Conservation (phyloP, 92 coral and sea anemone genomes). For the Parazoanthus darwini region DNA sequence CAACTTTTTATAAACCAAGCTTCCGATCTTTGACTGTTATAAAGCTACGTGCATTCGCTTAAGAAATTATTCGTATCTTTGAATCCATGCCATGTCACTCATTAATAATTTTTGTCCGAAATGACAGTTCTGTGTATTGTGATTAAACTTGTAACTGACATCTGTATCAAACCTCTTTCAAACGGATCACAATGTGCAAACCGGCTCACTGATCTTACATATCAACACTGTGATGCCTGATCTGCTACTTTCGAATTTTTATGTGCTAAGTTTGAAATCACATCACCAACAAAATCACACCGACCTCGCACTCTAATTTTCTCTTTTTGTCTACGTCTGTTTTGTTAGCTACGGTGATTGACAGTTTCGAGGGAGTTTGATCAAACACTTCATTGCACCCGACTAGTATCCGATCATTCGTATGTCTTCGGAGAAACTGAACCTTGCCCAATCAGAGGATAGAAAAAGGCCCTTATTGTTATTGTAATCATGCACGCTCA, state of each 20-base stretch:
- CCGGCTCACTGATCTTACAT: constrained; percentile 5
- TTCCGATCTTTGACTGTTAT: background rate
- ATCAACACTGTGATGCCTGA: background rate
- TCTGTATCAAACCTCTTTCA: constrained; percentile 3
- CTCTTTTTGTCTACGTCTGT: constrained; percentile 8
- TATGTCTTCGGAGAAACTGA: no score
- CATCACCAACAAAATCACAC: constrained; percentile 8
- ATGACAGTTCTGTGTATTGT: constrained; percentile 1
- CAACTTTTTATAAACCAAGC: constrained; percentile 2
- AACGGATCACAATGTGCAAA: constrained; percentile 4
- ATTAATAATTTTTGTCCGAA: background rate
- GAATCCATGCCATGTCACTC: constrained; percentile 11
- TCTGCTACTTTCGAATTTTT: background rate
- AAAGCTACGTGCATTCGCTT: background rate
- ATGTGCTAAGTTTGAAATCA: constrained; percentile 1
- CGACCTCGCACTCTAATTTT: constrained; percentile 8
- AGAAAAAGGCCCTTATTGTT: no score
- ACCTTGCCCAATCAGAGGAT: no score
- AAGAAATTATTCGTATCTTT: background rate
- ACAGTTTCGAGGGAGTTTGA: background rate
- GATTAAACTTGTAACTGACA: constrained; percentile 6
- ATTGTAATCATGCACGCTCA: no score
- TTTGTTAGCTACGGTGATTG: constrained; percentile 8
- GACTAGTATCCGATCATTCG: no score
- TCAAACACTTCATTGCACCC: no score